A percentile compares a stretch with the other conserved stretches of the same genome.
Evolutionary conservation across 2,888 invertebrate species (phyloP).

Genomic region (Drosophila paracracens): DNA sequence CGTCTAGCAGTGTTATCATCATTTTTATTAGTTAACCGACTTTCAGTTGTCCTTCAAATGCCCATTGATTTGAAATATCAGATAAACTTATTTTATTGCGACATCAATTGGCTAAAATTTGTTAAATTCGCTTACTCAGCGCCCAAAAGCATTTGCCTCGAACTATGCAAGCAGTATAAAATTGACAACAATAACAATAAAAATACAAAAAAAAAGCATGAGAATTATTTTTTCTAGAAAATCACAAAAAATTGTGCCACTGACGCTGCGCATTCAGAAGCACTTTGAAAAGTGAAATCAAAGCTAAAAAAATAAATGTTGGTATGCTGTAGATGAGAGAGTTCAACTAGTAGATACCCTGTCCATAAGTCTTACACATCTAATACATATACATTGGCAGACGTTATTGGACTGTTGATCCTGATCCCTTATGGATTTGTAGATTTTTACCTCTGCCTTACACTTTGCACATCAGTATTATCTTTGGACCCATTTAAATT

Average conservation of each 20-base stretch:
- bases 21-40: background rate
- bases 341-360: background rate
- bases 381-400: background rate
- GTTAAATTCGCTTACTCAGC: conserved; percentile 13
- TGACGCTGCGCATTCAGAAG: conserved; percentile 1
- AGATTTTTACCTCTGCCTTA: background rate
- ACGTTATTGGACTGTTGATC: background rate
- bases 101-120: conserved; percentile 14
- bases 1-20: background rate
- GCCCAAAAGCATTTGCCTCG: background rate
- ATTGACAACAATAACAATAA: conserved; percentile 6
- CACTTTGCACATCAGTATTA: background rate
- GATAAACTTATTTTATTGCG: conserved; percentile 1
- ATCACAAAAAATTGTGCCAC: background rate
- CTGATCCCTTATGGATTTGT: background rate
- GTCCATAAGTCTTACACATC: background rate
- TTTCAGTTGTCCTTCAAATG: background rate
- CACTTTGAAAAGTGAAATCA: background rate
- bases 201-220: background rate
- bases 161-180: conserved; percentile 27
- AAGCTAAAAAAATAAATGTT: background rate
- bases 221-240: background rate
- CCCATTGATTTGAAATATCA: background rate
- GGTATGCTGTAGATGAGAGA: background rate
- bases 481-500: background rate